Evolutionary conservation across 2,888 invertebrate species (phyloP), one percentile per base, ranked within the genome.

Genomic region (Liopterus haemorrhoidalis): DNA sequence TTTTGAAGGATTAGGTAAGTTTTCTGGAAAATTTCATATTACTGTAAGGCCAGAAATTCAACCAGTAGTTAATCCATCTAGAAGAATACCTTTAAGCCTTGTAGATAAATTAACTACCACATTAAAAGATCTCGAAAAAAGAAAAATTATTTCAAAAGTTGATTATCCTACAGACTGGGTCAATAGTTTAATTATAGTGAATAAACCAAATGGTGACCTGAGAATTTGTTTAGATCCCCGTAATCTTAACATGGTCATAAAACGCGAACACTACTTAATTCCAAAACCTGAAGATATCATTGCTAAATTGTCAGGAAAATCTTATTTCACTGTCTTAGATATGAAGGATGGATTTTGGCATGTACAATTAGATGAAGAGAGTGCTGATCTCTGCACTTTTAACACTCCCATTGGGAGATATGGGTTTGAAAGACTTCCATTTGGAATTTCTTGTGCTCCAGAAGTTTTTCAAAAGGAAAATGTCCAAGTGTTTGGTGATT

Each of bases 151-250:
- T 21, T 18, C 8, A 5, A 36, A 41, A 37, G 39, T 45, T 35
- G 35, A 49, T 12, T 41, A 48, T 19, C 48, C 49, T 2, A 41
- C 40, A 11, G 48, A 48, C 8, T 54, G 51, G 53, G 41, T 50
- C 8, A 50, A 35, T 42, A 57, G 54, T 45, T 27, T 58, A 9
- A 56, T 58, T 2, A 53, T 57, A 24, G 54, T 56, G 6, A 54
- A 57, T 37, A 59, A 59, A 44, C 52, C 51, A 11, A 48, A 57
- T 48, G 46, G 43, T n/a, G 48, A 45, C 5, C 15, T 59, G 8
- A 25, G 59, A 16, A 20, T 60, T 11, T 60, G 61, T 47, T 33
- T 60, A 35, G 58, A 59, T 35, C 58, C 60, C 5, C 37, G 48
- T 24, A 49, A 57, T 31, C 43, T 52, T 31, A 58, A 54, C 41